Evolutionary conservation across 2,797 vertebrate genomes (phyloP).

Genomic region (Hybognathus amarus): DNA sequence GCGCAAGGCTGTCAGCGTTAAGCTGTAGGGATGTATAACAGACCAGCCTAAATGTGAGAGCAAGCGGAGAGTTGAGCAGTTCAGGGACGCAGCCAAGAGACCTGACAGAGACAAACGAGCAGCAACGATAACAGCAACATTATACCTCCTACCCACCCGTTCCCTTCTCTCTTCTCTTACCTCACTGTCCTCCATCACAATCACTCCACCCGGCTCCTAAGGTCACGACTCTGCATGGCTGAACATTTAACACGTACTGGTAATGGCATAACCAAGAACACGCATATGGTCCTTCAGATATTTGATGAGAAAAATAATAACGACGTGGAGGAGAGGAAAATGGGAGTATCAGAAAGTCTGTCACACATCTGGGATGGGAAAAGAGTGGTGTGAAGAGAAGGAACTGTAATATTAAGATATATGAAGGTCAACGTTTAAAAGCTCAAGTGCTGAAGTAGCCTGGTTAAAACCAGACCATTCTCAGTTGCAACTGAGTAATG

Average conservation of each 20-base stretch:
- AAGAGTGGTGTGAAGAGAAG: not conserved
- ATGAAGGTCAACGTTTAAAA: conserved; percentile 12
- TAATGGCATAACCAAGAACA: not conserved
- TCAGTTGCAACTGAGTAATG: no score
- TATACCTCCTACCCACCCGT: conserved; percentile 20
- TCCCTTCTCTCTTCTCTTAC: conserved; percentile 22
- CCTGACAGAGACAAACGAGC: conserved; percentile 49
- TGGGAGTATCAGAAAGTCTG: not conserved
- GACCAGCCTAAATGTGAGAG: conserved; percentile 51
- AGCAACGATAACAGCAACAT: conserved; percentile 31
- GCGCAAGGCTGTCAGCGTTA: conserved; percentile 27
- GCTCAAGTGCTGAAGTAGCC: not conserved
- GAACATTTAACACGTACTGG: not conserved
- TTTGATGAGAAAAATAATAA: not conserved
- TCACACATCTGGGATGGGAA: not conserved
- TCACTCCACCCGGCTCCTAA: conserved; percentile 9
- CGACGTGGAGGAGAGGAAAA: not conserved
- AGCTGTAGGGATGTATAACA: conserved; percentile 47
- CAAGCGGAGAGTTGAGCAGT: conserved; percentile 35
- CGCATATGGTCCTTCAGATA: not conserved
- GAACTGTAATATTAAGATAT: not conserved
- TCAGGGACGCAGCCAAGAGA: conserved; percentile 29
- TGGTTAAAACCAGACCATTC: no score
- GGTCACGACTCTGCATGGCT: conserved; percentile 3
- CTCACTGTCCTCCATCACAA: conserved; percentile 56